phyloP scores from a whole-genome alignment of 1,140 invertebrate species.

The Caenorhabditis elegans region WBcel235 BX284602.5:8599501-8600000 shows the following conservation, averaged over 20 bases:
- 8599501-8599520: neutral
- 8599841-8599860: conserved; percentile 53
- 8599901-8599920: neutral
- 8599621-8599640: conserved; percentile 15
- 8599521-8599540: too few species aligned
- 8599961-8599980: conserved; percentile 50
- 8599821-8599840: conserved; percentile 44
- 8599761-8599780: conserved; percentile 52
- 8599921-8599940: neutral
- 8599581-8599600: neutral
- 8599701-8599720: neutral
- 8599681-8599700: conserved; percentile 52
- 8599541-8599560: neutral
- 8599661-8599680: conserved; percentile 51
- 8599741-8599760: conserved; percentile 45
- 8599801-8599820: conserved; percentile 52
- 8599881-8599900: conserved; percentile 50
- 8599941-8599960: conserved; percentile 35
- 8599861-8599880: conserved; percentile 47
- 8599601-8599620: conserved; percentile 8
- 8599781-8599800: conserved; percentile 54
- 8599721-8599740: neutral
- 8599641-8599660: conserved; percentile 32
- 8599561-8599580: neutral
- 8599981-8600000: conserved; percentile 54